phyloP scores from a whole-genome alignment of 2,888 invertebrate genomes.

The Cerastis rubricosa region DNA sequence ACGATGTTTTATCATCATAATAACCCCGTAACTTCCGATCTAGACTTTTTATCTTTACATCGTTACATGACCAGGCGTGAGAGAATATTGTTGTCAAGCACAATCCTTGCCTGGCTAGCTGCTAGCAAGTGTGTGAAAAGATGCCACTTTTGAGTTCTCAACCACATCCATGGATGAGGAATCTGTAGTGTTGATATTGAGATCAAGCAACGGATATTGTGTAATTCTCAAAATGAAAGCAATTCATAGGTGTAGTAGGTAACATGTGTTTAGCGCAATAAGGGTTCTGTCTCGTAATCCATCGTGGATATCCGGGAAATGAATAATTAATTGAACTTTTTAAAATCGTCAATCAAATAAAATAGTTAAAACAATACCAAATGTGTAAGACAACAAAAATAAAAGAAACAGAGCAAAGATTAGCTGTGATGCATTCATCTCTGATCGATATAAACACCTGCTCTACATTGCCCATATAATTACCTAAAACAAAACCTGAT shows the following conservation, averaged over 20 bases:
- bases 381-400: no score
- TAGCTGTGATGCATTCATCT: neutral
- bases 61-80: constrained; percentile 12
- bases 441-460: constrained; percentile 3
- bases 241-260: neutral
- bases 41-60: constrained; percentile 27
- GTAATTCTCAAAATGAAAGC: constrained; percentile 2
- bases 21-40: constrained; percentile 52
- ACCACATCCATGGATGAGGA: neutral
- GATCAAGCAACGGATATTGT: neutral
- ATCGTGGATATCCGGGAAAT: neutral
- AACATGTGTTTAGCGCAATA: neutral
- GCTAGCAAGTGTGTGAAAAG: neutral
- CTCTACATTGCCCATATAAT: constrained; percentile 26
- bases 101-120: neutral
- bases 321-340: neutral
- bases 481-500: constrained; percentile 36
- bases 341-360: no score
- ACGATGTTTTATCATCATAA: constrained; percentile 28
- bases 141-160: neutral
- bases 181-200: neutral
- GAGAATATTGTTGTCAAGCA: neutral
- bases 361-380: neutral
- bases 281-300: neutral
- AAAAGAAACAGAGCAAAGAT: neutral